These are phyloP conservation scores for Xestia xanthographa DNA, from an alignment of 2,888 invertebrate genomes.

Conservation along the genomic window DNA sequence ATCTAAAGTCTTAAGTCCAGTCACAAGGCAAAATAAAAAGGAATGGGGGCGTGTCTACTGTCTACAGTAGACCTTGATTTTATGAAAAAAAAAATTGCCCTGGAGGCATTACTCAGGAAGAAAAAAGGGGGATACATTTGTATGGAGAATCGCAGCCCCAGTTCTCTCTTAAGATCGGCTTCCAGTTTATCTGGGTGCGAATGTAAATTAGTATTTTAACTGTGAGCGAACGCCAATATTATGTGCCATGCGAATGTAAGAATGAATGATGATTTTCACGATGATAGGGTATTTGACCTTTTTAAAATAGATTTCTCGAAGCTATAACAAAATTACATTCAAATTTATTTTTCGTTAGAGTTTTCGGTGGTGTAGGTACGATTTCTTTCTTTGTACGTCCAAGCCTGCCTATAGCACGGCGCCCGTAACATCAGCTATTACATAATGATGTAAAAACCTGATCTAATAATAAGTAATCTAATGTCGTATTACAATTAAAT, in stretches of 20 bases:
- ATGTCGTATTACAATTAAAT: background rate
- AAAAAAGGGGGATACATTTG: background rate
- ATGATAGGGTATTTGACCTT: slow-evolving; percentile 8
- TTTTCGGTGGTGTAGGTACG: background rate
- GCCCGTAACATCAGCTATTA: no score
- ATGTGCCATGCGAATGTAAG: slow-evolving; percentile 16
- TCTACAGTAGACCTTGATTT: no score
- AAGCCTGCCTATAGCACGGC: background rate
- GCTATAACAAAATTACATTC: background rate
- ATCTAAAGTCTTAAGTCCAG: no score
- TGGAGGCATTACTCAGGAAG: no score
- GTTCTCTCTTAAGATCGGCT: background rate
- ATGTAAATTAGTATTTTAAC: slow-evolving; percentile 5
- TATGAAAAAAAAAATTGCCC: no score
- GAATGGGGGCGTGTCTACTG: no score
- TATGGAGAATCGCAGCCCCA: background rate
- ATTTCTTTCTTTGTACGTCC: background rate
- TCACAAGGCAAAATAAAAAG: no score
- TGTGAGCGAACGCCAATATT: slow-evolving; percentile 9
- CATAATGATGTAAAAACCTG: background rate
- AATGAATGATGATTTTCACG: background rate
- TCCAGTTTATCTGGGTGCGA: slow-evolving; percentile 11
- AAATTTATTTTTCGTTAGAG: background rate
- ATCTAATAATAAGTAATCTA: background rate
- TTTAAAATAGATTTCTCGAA: background rate